Evolutionary conservation across 37 sponge, comb jelly and placozoan species (phyloP).

Genomic region (Trichoplax adhaerens): DNA sequence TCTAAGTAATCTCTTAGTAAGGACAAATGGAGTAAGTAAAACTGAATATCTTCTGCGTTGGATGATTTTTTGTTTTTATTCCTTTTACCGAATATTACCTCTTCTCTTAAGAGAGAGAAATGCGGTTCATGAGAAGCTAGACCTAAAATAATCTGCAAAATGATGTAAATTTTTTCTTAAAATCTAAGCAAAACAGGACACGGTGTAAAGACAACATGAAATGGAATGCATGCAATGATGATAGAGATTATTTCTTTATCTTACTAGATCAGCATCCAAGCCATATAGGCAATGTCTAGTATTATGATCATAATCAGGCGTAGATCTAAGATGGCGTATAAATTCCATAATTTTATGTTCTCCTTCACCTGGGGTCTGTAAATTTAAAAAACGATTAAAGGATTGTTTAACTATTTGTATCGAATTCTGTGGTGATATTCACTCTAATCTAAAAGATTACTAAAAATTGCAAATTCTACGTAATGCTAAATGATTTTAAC

Average conservation of each 20-base stretch:
- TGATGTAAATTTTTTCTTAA: not conserved
- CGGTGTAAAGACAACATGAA: too few species aligned
- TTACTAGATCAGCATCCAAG: slow-evolving; percentile 95
- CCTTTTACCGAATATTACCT: slow-evolving; percentile 76
- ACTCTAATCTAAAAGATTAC: too few species aligned
- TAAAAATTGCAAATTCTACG: too few species aligned
- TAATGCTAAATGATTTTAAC: too few species aligned
- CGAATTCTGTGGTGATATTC: too few species aligned
- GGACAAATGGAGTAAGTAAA: slow-evolving; percentile 91
- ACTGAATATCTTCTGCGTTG: slow-evolving; percentile 57
- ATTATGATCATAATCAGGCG: slow-evolving; percentile 74
- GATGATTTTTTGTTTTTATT: slow-evolving; percentile 21
- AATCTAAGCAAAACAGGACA: too few species aligned
- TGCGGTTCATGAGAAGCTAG: slow-evolving; percentile 88
- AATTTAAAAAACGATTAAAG: not conserved
- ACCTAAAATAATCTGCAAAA: slow-evolving; percentile 76
- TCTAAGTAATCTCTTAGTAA: slow-evolving; percentile 87
- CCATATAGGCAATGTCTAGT: slow-evolving; percentile 96
- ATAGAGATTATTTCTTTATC: not conserved
- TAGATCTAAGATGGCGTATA: slow-evolving; percentile 60
- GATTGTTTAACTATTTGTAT: too few species aligned
- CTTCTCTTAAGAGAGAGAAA: slow-evolving; percentile 89
- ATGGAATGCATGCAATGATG: too few species aligned
- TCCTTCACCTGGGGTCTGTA: slow-evolving; percentile 90
- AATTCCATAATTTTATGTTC: slow-evolving; percentile 99